Evolutionary conservation across 2,888 invertebrate genomes (phyloP), one percentile per base, ranked within the genome.

Genomic region (Ethmia dodecea): DNA sequence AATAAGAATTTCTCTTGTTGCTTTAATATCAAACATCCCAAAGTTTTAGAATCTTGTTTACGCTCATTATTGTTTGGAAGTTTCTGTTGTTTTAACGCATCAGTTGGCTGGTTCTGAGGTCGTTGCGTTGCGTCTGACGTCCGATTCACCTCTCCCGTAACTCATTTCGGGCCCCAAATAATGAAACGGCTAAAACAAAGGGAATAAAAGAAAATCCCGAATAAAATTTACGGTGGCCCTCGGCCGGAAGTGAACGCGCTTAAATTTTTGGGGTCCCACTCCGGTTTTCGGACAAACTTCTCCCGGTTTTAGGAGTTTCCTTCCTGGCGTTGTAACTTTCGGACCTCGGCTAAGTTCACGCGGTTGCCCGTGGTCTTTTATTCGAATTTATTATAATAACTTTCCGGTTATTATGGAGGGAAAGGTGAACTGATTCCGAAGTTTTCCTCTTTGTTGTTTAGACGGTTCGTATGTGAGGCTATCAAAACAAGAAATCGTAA

Each of bases 151-250:
- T 33, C 35, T 10, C 6, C 12, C 26, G 22, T 13, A n/a, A 31
- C 31, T 13, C 14, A 14, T 10, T 3, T 11, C 26, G 10, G 59
- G 59, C 71, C 64, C 56, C 70, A 70, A 68, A 76, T 71, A 79
- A 79, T 73, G 69, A 69, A 73, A 63, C 54, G 57, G 59, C 64
- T 73, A 63, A 78, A 83, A 81, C 80, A 81, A 84, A 76, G 63
- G 50, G 65, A 67, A 79, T 73, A 71, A 76, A 73, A 72, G 71
- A 69, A 65, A 72, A 60, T 59, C 66, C 70, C 64, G 74, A 74
- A 80, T 83, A 78, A 79, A 80, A 75, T 83, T 80, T 74, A 73
- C 73, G 67, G 62, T 49, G 52, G 52, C 55, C 66, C 60, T 52
- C 62, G 62, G 56, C 55, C 72, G 80, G 81, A 79, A 76, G 63